Evolutionary conservation across 1,140 invertebrate species (phyloP), one percentile per base, ranked within the genome.

Genomic region (Colletes gigas): DNA sequence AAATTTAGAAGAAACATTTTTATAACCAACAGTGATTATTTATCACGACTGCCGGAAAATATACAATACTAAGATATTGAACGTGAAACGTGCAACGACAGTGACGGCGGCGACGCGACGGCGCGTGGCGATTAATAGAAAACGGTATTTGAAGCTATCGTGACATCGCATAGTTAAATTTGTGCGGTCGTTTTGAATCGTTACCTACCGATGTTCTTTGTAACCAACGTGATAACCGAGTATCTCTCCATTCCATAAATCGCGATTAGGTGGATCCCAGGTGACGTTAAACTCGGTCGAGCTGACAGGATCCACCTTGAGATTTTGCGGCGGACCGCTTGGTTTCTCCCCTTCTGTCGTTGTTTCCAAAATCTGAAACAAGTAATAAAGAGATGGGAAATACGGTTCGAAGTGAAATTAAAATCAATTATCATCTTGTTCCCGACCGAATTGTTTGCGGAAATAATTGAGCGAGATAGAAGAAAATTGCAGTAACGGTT

Each of bases 221-320:
- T 98, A 98, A 67, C 98, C 98, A 10, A 99, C 96, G 90, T 99
- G 98, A 91, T 99, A 99, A 19, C 98, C 98, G 3, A 98, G 94
- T 83, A 99, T 96, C 83, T 97, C 97, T 15, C 98, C 98, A 92
- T 99, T 98, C 96, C 97, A 98, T 69, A 97, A 94, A 90, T 98
- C 97, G 83, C 96, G 94, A 81, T 96, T 95, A 15, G 98, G 98
- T 14, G 98, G 97, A 93, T 97, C 96, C 98, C 98, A 99, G 52
- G 95, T 97, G 14, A 99, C 96, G 82, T 96, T 95, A 50, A 99
- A 94, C 89, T 98, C 97, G 3, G 97, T 98, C 39, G 98, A 98
- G 87, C 97, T 97, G 88, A 97, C 96, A 1, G 98, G 95, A 91
- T 97, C 97, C 19, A 97, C 97, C 83, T 96, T 95, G 39, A 99